These are phyloP conservation scores for Phorcus lineatus DNA, from an alignment of 2,888 invertebrate genomes.

Conservation along the genomic window DNA sequence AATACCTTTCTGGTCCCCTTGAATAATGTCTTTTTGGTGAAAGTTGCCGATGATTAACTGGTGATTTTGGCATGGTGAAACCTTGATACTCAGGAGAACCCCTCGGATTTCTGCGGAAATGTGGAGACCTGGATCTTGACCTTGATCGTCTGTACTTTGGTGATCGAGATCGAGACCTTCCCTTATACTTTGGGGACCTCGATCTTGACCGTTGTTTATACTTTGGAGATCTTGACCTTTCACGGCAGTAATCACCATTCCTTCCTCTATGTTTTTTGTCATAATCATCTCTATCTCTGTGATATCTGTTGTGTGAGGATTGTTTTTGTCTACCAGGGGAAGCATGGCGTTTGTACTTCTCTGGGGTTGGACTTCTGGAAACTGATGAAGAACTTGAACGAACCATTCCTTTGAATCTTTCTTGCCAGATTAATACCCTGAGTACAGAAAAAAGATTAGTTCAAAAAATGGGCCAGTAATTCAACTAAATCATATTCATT, in stretches of 20 bases:
- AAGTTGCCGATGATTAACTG: background rate
- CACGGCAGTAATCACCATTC: background rate
- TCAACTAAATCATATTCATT: too few species aligned
- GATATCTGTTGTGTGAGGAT: background rate
- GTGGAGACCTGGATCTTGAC: conserved; percentile 20
- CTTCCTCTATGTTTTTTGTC: background rate
- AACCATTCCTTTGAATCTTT: background rate
- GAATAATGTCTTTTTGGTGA: background rate
- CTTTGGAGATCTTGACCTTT: conserved; percentile 1
- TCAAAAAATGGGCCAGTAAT: too few species aligned
- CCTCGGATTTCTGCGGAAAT: background rate
- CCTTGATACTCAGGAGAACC: background rate
- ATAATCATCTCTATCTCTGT: background rate
- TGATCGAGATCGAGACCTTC: conserved; percentile 12
- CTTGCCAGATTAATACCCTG: too few species aligned
- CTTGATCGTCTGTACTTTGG: background rate
- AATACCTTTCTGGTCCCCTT: background rate
- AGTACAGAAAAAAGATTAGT: too few species aligned
- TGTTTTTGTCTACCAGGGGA: background rate
- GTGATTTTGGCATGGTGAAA: background rate
- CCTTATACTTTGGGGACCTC: background rate
- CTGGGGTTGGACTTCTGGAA: conserved; percentile 3
- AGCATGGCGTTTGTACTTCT: background rate
- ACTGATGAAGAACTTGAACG: background rate
- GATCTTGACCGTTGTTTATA: conserved; percentile 12